phyloP scores from a whole-genome alignment of 1,140 invertebrate genomes.

The Gyrodactylus salaris region DNA sequence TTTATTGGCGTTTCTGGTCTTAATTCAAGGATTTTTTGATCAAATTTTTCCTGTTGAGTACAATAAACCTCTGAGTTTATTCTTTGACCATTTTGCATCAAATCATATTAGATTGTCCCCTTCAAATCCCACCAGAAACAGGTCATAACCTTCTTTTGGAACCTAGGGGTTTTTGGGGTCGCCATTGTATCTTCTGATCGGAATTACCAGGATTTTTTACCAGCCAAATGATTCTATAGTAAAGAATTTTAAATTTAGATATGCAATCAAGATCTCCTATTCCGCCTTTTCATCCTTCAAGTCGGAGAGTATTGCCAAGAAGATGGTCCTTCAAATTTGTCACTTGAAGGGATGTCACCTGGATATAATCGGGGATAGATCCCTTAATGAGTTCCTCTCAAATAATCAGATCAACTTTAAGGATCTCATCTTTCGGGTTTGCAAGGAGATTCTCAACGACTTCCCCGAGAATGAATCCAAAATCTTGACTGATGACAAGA shows the following conservation, averaged over 20 bases:
- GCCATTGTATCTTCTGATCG: too few relatives aligned
- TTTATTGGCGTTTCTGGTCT: too few relatives aligned
- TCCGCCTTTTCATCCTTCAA: not conserved
- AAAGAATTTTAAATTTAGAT: not conserved
- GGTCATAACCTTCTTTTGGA: too few relatives aligned
- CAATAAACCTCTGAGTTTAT: not conserved
- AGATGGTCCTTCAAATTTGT: not conserved
- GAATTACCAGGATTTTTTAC: too few relatives aligned
- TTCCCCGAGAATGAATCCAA: not conserved
- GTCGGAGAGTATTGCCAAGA: not conserved
- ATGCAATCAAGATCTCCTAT: not conserved
- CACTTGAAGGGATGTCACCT: not conserved
- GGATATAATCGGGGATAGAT: not conserved
- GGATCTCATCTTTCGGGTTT: not conserved
- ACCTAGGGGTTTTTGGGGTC: too few relatives aligned
- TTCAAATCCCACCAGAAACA: too few relatives aligned
- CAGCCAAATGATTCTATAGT: not conserved
- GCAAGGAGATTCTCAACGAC: not conserved
- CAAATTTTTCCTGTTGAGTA: too few relatives aligned
- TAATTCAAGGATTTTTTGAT: too few relatives aligned
- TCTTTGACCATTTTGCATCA: not conserved
- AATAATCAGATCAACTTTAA: not conserved
- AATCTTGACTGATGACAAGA: not conserved
- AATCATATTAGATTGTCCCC: too few relatives aligned
- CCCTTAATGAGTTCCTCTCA: not conserved